Conservation (phyloP, 2,797 vertebrate genomes). For the Trematomus bernacchii region DNA sequence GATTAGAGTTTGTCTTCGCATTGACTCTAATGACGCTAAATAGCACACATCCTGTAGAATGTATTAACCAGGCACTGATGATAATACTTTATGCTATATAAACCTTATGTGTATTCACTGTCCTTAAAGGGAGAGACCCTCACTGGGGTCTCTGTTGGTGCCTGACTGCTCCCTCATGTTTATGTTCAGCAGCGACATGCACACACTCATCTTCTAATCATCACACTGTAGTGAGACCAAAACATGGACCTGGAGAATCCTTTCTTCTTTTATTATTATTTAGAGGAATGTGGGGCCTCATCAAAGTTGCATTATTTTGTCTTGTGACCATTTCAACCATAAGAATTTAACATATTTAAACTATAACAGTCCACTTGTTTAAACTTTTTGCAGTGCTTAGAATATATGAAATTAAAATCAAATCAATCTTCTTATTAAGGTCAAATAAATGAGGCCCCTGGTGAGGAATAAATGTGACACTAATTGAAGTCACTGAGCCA, state of each 20-base stretch:
- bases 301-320: slow-evolving; percentile 6
- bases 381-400: slow-evolving; percentile 6
- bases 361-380: slow-evolving; percentile 21
- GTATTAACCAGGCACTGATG: slow-evolving; percentile 15
- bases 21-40: not conserved
- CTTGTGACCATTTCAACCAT: slow-evolving; percentile 48
- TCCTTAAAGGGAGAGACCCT: slow-evolving; percentile 34
- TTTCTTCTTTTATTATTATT: too few relatives aligned
- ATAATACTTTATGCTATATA: not conserved
- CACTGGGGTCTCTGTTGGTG: slow-evolving; percentile 4
- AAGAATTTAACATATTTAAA: slow-evolving; percentile 33
- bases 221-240: slow-evolving; percentile 23
- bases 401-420: slow-evolving; percentile 35
- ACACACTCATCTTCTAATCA: not conserved
- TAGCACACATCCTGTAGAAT: slow-evolving; percentile 2
- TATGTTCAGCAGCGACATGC: not conserved
- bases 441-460: not conserved
- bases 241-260: slow-evolving; percentile 26
- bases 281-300: slow-evolving; percentile 11
- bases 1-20: not conserved
- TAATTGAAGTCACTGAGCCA: slow-evolving; percentile 29
- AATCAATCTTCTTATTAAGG: not conserved
- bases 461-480: slow-evolving; percentile 28
- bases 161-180: not conserved
- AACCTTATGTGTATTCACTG: not conserved